Base-by-base conservation (phyloP, 2,113 vertebrate species). In the Gambusia affinis region DNA sequence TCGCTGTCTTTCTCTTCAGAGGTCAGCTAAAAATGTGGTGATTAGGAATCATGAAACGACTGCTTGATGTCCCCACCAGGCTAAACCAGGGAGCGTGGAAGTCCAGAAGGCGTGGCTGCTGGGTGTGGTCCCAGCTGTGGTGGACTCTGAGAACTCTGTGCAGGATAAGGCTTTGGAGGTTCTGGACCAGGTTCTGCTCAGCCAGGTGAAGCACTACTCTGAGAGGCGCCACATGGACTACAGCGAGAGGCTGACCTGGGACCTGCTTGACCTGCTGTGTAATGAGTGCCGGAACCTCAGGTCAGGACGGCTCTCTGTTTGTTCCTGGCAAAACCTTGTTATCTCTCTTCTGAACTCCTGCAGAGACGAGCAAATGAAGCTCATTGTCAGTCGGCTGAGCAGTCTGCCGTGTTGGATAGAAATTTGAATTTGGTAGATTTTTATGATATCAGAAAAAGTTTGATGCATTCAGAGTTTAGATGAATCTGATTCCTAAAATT, bases 81-180 rank as follows among this genome's bases (percentile, higher is more conserved):
- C 90, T 27, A 95, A 95, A 60, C 93, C 90, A 0, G 75, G 75
- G 28, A 70, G 76, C 11, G 92, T 81, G 0, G 75, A 80, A 2
- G 88, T 97, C 44, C 97, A 97, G 93, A 96, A 93, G 86, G 95
- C 95, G 1, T 98, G 97, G 96, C 86, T 99, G 72, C 73, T 80
- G 0, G 97, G 97, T 0, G 92, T 98, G 60, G 83, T 97, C 37
- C 97, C 97, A 0, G 94, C 94, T 0, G 93, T 97, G 81, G 91
- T 95, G 75, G 98, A 98, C 78, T 27, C 85, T 0, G 98, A 99
- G 84, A 95, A 17, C 81, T 93, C 97, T 0, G 95, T 98, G 39
- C 97, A 97, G 54, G 97, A 97, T 73, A 99, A 96, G 84, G 97
- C 96, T 27, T 77, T 99, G 85, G 97, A 97, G 17, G 96, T 93